Conservation (phyloP, 2,113 vertebrate genomes). For the Oryzias javanicus region DNA sequence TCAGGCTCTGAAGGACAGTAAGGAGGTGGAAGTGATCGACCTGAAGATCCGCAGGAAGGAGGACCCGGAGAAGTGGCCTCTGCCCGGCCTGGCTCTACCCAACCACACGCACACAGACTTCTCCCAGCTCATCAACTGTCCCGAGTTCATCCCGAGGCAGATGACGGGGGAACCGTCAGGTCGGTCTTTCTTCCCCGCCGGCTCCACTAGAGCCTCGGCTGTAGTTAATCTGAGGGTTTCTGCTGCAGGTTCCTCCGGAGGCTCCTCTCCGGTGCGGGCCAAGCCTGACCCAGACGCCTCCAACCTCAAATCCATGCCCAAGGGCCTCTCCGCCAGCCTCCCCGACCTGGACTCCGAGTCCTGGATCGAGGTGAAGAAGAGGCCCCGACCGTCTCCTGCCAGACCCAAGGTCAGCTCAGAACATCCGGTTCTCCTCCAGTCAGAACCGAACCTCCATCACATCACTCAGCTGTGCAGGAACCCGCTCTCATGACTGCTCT, state of each 20-base stretch:
- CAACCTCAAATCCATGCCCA: slow-evolving; percentile 96
- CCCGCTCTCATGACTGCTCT: neutral
- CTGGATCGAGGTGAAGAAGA: slow-evolving; percentile 98
- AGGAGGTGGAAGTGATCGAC: slow-evolving; percentile 91
- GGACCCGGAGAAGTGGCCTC: slow-evolving; percentile 93
- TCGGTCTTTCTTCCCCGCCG: slow-evolving; percentile 41
- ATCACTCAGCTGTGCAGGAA: too few species aligned
- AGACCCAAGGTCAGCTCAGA: slow-evolving; percentile 81
- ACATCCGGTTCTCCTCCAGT: too few species aligned
- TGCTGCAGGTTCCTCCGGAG: slow-evolving; percentile 80
- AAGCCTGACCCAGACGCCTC: slow-evolving; percentile 85
- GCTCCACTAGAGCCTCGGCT: too few species aligned
- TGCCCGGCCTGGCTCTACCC: slow-evolving; percentile 84
- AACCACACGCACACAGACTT: slow-evolving; percentile 92
- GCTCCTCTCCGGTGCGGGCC: slow-evolving; percentile 74
- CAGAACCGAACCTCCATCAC: too few species aligned
- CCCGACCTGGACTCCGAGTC: slow-evolving; percentile 95
- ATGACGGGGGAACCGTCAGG: slow-evolving; percentile 83
- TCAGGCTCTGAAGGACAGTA: slow-evolving; percentile 94
- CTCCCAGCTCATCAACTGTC: slow-evolving; percentile 94
- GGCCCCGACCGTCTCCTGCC: slow-evolving; percentile 89
- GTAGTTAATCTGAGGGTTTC: neutral
- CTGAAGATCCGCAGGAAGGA: slow-evolving; percentile 94
- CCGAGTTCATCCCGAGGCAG: slow-evolving; percentile 93
- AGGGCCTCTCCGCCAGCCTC: slow-evolving; percentile 93